phyloP scores from a whole-genome alignment of 2,797 vertebrate genomes.

The Glossophaga mutica region DNA sequence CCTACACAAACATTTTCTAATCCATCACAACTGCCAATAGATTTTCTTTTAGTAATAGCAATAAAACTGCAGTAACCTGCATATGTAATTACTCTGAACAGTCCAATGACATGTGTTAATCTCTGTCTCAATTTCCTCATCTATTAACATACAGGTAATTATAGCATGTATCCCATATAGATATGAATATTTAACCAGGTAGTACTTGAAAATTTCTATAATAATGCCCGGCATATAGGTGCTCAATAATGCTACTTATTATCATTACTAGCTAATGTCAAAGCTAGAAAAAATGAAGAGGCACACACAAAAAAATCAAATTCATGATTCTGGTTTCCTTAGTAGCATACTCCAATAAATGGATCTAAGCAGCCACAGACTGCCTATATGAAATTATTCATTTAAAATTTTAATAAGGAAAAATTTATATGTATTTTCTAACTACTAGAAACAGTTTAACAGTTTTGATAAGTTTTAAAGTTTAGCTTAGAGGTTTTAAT shows the following conservation, averaged over 20 bases:
- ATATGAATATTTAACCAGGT: neutral
- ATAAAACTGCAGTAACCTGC: conserved; percentile 14
- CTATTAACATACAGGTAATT: conserved; percentile 21
- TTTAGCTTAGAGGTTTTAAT: conserved; percentile 10
- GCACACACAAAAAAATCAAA: conserved; percentile 24
- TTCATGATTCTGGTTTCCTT: neutral
- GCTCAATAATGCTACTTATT: neutral
- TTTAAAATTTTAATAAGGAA: conserved; percentile 1
- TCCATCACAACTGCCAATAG: neutral
- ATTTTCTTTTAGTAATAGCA: neutral
- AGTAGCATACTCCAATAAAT: neutral
- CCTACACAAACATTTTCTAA: conserved; percentile 25
- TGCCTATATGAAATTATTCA: neutral
- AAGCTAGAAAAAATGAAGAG: conserved; percentile 22
- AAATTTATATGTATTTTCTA: conserved; percentile 9
- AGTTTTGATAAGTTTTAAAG: conserved; percentile 15
- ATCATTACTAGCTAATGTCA: conserved; percentile 3
- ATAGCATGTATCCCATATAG: neutral
- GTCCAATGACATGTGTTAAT: neutral
- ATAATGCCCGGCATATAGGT: neutral
- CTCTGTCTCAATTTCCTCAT: conserved; percentile 27
- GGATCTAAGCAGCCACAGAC: neutral
- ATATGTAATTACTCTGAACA: conserved; percentile 36
- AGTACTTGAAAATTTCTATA: conserved; percentile 2
- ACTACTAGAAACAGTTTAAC: conserved; percentile 4